Conservation (phyloP, 2,113 vertebrate genomes). For the Sinocyclocheilus anophthalmus region DNA sequence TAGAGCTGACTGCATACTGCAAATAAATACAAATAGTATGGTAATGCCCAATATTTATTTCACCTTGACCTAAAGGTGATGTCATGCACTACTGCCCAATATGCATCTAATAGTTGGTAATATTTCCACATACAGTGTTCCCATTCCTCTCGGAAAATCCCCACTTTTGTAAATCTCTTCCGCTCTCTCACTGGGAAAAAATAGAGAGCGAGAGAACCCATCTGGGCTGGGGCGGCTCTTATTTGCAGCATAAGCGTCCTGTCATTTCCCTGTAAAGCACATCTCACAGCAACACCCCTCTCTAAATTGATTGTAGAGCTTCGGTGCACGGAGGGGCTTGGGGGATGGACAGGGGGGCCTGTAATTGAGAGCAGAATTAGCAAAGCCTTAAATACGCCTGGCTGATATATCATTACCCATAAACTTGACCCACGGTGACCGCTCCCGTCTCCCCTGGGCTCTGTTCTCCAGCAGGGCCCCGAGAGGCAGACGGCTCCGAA, state of each 20-base stretch:
- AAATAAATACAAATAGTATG: neutral
- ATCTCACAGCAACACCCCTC: slow-evolving; percentile 65
- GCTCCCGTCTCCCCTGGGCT: slow-evolving; percentile 86
- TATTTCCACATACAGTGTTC: neutral
- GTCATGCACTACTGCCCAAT: slow-evolving; percentile 10
- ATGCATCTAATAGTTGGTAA: neutral
- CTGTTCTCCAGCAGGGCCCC: slow-evolving; percentile 49
- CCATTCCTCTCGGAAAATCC: slow-evolving; percentile 22
- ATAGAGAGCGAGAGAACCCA: neutral
- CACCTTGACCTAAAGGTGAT: neutral
- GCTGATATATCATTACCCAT: slow-evolving; percentile 98
- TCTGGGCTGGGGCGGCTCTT: slow-evolving; percentile 37
- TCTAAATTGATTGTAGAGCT: slow-evolving; percentile 81
- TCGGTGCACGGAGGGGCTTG: slow-evolving; percentile 70
- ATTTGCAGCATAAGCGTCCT: slow-evolving; percentile 76
- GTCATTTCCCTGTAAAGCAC: slow-evolving; percentile 72
- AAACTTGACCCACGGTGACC: slow-evolving; percentile 91
- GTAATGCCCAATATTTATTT: slow-evolving; percentile 9
- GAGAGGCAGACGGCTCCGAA: slow-evolving; percentile 77
- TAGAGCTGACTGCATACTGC: neutral
- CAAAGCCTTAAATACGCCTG: slow-evolving; percentile 89
- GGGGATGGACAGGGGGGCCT: slow-evolving; percentile 71
- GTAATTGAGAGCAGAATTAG: slow-evolving; percentile 92
- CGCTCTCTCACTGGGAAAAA: neutral
- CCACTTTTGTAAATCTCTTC: slow-evolving; percentile 9